Evolutionary conservation across 2,113 vertebrate genomes (phyloP), one percentile per base, ranked within the genome.

Genomic region (Notarius quadriscutis): DNA sequence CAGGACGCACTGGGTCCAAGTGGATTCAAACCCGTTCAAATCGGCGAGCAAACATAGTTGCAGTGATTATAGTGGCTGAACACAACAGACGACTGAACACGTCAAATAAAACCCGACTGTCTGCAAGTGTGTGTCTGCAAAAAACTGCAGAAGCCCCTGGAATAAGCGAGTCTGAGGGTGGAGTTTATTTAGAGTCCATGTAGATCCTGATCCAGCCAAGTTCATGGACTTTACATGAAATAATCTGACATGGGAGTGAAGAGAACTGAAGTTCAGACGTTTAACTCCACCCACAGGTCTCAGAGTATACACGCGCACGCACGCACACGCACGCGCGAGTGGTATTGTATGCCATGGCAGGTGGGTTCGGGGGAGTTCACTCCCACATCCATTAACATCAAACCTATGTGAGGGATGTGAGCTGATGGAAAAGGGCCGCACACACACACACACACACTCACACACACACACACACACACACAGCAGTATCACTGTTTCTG

Each of bases 271-370:
- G 67, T 74, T 81, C 11, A 75, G 2, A 41, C 34, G 34, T 41
- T 15, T 50, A 51, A 65, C 17, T 63, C 50, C 81, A 89, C 85
- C 48, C 85, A 74, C 20, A 15, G 20, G 79, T 83, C 71, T 86
- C 84, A 57, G 67, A 34, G 25, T 71, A 72, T 5, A 6, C 84
- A 58, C 7, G 1, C 67, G 18, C 27, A 71, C 69, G 17, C 65
- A 30, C 27, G 15, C 65, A 30, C 65, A 30, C 25, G 4, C 60
- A 25, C 60, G 8, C 60, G 5, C 25, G 12, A 41, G 34, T 41
- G 2, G 34, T 41, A 41, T 41, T 41, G 34, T 41, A 41, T 0
- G 34, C 2, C 34, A 41, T 2, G 34, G 17, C 41, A 41, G 69
- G 30, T 72, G 27, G n/a, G 14, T 72, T 41, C 30, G 18, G 30